A percentile compares a stretch with the other conserved stretches of the same genome.
Evolutionary conservation across 2,797 vertebrate species (phyloP).

Genomic region (Agapornis canus): DNA sequence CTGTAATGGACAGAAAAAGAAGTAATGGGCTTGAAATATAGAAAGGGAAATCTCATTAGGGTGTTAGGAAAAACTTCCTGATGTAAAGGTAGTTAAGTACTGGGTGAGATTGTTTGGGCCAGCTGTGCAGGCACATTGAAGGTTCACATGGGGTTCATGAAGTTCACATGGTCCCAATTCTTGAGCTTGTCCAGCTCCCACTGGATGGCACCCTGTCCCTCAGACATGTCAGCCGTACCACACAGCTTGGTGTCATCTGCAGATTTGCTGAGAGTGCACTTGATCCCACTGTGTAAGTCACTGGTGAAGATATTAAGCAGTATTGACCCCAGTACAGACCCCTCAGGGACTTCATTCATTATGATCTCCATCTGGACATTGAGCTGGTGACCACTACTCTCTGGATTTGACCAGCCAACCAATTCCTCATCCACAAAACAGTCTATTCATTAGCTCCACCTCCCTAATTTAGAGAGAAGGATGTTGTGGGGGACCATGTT

Average conservation of each 20-base stretch:
- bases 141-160: background rate
- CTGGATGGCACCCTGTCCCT: background rate
- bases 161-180: background rate
- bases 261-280: background rate
- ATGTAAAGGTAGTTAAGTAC: background rate
- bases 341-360: background rate
- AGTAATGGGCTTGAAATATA: background rate
- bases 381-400: background rate
- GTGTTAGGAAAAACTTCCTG: background rate
- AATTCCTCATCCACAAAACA: background rate
- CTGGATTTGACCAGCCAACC: background rate
- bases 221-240: background rate
- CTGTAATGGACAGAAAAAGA: background rate
- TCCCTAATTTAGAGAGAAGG: rapidly evolving
- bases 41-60: background rate
- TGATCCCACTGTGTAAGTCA: background rate
- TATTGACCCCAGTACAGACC: background rate
- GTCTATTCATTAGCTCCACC: background rate
- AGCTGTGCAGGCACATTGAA: background rate
- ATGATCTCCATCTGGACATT: background rate
- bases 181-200: background rate
- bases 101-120: background rate
- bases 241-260: background rate
- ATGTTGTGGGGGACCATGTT: background rate
- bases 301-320: background rate